Conservation (phyloP, 1,140 invertebrate species). For the Phymastichus coffea region DNA sequence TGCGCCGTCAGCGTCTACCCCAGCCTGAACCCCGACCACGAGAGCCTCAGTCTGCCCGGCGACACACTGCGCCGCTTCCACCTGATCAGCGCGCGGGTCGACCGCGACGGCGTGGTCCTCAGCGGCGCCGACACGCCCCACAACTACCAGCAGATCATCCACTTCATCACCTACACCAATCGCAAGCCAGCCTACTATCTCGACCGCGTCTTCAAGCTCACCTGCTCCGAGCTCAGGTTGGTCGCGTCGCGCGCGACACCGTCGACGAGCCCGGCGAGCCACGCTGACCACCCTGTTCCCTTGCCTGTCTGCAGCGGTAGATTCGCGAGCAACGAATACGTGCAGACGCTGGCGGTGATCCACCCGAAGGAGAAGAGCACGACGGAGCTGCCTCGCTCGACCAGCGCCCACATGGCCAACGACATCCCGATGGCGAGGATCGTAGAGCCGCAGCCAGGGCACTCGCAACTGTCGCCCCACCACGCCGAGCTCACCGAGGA, state of each 20-base stretch:
- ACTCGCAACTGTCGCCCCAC: conserved; percentile 50
- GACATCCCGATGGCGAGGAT: conserved; percentile 49
- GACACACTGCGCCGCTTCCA: conserved; percentile 68
- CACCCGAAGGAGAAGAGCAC: conserved; percentile 54
- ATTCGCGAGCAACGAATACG: conserved; percentile 92
- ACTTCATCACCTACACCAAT: conserved; percentile 89
- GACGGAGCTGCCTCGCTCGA: conserved; percentile 33
- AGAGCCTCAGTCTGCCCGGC: conserved; percentile 76
- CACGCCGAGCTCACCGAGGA: conserved; percentile 52
- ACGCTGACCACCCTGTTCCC: too few species aligned
- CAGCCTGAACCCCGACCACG: conserved; percentile 91
- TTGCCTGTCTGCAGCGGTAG: conserved; percentile 71
- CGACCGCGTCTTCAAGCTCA: conserved; percentile 90
- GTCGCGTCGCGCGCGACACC: too few species aligned
- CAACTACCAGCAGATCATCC: conserved; percentile 84
- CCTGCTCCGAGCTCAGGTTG: conserved; percentile 78
- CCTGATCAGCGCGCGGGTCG: conserved; percentile 75
- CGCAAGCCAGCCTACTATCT: conserved; percentile 92
- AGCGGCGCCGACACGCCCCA: conserved; percentile 81
- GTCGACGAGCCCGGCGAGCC: too few species aligned
- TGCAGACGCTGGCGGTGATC: conserved; percentile 73
- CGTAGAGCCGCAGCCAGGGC: conserved; percentile 49
- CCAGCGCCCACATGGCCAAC: conserved; percentile 32
- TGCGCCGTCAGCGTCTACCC: conserved; percentile 91
- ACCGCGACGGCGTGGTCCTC: conserved; percentile 80